phyloP scores from a whole-genome alignment of 35 echinoderm and acorn worm species.

The Acanthaster planci region DNA sequence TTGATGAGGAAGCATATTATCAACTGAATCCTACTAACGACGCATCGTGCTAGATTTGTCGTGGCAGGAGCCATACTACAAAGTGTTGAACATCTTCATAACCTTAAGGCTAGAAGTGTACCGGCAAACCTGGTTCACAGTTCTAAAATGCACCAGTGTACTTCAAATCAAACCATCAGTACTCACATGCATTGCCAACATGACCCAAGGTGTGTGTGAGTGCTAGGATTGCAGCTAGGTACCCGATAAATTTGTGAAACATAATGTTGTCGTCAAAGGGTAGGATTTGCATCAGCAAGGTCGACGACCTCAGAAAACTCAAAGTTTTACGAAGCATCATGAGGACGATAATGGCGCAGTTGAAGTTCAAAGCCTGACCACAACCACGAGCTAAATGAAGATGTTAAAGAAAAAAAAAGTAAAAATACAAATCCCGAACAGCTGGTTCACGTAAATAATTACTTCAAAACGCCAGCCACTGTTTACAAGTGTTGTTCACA shows the following conservation, averaged over 20 bases:
- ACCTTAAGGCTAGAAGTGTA: no score
- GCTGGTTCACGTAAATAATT: no score
- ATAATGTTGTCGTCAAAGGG: constrained; percentile 85
- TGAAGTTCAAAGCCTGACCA: constrained; percentile 58
- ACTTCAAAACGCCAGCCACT: no score
- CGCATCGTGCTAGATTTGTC: not conserved
- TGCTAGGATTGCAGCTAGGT: constrained; percentile 51
- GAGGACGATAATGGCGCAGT: constrained; percentile 48
- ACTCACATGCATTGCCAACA: constrained; percentile 91
- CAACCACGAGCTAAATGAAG: constrained; percentile 56
- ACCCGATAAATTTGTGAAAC: constrained; percentile 87
- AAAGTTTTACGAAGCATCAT: constrained; percentile 61
- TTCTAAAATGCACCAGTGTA: no score
- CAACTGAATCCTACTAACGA: no score
- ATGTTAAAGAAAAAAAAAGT: no score
- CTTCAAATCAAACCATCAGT: not conserved
- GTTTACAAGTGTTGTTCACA: no score
- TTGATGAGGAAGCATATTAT: no score
- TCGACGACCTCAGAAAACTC: constrained; percentile 33
- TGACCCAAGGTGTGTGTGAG: constrained; percentile 76
- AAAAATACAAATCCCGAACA: no score
- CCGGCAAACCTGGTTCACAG: no score
- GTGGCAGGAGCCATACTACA: not conserved
- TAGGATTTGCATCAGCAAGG: constrained; percentile 34
- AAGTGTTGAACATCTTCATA: no score